Conservation (phyloP, 2,797 vertebrate species). For the Chelon labrosus region DNA sequence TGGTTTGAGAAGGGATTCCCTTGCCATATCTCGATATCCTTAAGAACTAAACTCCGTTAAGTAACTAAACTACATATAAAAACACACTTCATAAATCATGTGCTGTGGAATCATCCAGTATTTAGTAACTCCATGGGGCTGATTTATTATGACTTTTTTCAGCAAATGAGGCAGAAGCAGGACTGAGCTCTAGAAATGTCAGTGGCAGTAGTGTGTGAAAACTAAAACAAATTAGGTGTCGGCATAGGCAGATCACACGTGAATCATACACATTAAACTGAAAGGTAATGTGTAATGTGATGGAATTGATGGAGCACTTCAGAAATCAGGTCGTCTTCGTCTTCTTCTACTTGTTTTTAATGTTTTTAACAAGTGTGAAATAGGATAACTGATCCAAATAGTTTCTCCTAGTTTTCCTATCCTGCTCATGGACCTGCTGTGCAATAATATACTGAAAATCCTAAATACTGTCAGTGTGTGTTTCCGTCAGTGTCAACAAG, state of each 20-base stretch:
- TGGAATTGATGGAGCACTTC: background rate
- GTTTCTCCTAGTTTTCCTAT: background rate
- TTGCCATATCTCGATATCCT: too few species aligned
- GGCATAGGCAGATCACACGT: background rate
- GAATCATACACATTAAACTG: background rate
- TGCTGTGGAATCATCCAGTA: background rate
- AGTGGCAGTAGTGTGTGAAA: background rate
- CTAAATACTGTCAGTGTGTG: background rate
- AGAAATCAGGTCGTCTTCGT: background rate
- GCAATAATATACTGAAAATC: background rate
- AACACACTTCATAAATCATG: background rate
- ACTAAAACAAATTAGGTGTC: background rate
- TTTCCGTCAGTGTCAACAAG: constrained; percentile 6
- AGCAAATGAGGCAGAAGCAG: background rate
- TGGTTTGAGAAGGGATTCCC: too few species aligned
- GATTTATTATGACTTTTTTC: constrained; percentile 1
- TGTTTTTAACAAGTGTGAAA: background rate
- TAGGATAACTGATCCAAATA: background rate
- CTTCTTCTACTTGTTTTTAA: background rate
- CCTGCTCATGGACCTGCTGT: background rate
- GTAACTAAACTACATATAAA: background rate
- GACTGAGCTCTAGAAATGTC: background rate
- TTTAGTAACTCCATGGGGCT: background rate
- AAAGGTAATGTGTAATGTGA: background rate
- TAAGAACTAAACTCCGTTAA: background rate